Evolutionary conservation across 2,113 vertebrate species (phyloP), one percentile per base, ranked within the genome.

Genomic region (Siphamia tubifer): DNA sequence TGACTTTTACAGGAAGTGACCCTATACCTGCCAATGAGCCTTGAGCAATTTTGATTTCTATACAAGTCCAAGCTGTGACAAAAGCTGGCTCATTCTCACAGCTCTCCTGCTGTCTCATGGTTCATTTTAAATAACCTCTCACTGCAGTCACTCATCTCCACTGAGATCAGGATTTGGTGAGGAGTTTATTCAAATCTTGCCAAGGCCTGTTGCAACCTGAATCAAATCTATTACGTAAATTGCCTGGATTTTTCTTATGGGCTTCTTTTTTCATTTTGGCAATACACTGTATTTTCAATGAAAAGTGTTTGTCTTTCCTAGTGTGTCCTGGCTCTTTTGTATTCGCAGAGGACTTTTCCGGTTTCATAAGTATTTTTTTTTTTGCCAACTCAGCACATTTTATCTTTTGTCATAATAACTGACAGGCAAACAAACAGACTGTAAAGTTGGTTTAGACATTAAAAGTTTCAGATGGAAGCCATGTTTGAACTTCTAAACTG

Each of bases 181-280:
- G 27, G 32, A 70, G 28, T 61, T 68, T 24, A 52, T 68, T 20
- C 21, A 68, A 61, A 60, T 54, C 35, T 51, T 65, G 53, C 74
- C 68, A 77, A 61, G 40, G 38, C 71, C 36, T 56, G 31, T 79
- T 52, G 54, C 51, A 72, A 79, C 48, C 45, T 2, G 15, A 72
- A 53, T 77, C 53, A 67, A 32, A 68, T 45, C 77, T 56, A 60
- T 67, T 52, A 66, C 66, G 7, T 63, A 52, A 79, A 81, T 66
- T 52, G 54, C 12, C 32, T 16, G 32, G 56, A 23, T 62, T 42
- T 79, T 61, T 55, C 51, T 79, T 31, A 58, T 55, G 52, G 28
- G 38, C 34, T 56, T 32, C 9, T 68, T 64, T 64, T 39, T 60
- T 62, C 24, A 42, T 64, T 13, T 52, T 48, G 47, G 60, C 52